Conservation (phyloP, 2,113 vertebrate species). For the Indri indri region DNA sequence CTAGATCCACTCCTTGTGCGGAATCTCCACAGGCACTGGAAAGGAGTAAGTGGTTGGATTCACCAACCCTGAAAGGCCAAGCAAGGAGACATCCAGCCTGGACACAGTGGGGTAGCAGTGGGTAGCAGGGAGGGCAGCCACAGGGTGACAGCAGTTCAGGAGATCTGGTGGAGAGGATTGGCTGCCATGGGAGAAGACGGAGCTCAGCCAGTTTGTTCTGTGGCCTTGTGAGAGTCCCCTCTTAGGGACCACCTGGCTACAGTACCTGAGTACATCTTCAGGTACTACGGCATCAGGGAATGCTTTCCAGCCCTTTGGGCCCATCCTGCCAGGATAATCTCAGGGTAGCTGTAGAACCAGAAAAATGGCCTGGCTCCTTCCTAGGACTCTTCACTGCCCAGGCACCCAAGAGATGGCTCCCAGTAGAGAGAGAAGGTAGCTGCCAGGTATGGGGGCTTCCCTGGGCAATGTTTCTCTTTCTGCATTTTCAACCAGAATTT, state of each 20-base stretch:
- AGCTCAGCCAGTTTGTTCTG: background rate
- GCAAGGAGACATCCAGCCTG: background rate
- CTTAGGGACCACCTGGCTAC: background rate
- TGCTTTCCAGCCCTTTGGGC: background rate
- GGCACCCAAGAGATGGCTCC: background rate
- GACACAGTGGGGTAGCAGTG: background rate
- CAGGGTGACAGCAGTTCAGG: background rate
- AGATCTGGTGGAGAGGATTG: background rate
- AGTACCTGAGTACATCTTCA: background rate
- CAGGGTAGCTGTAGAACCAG: background rate
- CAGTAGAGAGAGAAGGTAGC: background rate
- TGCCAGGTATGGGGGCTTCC: background rate
- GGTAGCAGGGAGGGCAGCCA: background rate
- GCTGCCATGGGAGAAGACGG: background rate
- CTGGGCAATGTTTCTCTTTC: background rate
- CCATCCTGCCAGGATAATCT: background rate
- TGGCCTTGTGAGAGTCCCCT: background rate
- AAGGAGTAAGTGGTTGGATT: background rate
- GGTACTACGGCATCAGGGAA: background rate
- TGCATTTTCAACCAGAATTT: slow-evolving; percentile 29
- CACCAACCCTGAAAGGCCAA: background rate
- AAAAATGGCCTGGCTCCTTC: background rate
- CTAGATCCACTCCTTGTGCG: background rate
- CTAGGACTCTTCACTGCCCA: background rate
- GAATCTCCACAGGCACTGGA: background rate